Percentiles rank a stretch among this genome's conserved stretches.
Evolutionary conservation across 2,797 vertebrate species (phyloP).

Genomic region (Semaprochilodus insignis): DNA sequence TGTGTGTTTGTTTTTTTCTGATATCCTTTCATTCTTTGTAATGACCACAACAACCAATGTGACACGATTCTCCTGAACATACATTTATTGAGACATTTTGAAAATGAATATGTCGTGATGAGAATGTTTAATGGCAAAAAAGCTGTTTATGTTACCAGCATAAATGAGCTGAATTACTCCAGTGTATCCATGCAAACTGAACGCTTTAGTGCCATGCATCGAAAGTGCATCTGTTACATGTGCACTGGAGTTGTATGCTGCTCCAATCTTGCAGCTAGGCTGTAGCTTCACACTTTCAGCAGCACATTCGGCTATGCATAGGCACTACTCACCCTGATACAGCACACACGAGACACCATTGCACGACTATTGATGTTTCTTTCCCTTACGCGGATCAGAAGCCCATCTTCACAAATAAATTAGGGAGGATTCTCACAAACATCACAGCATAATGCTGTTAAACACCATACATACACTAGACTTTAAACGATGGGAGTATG

Average conservation of each 20-base stretch:
- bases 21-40: background rate
- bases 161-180: constrained; percentile 39
- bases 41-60: background rate
- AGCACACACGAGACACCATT: constrained; percentile 57
- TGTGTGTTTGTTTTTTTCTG: too few relatives aligned
- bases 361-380: background rate
- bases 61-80: background rate
- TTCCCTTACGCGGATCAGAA: background rate
- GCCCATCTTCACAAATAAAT: background rate
- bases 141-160: constrained; percentile 30
- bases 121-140: constrained; percentile 10
- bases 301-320: constrained; percentile 61
- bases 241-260: constrained; percentile 43
- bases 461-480: background rate
- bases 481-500: background rate
- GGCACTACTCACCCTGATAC: constrained; percentile 70
- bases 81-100: constrained; percentile 44
- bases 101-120: constrained; percentile 8
- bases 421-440: background rate
- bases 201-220: constrained; percentile 60
- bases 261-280: background rate
- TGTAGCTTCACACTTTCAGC: constrained; percentile 28
- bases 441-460: background rate
- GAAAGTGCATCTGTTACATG: constrained; percentile 45
- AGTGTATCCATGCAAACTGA: constrained; percentile 50